Percentiles rank a stretch among this genome's conserved stretches.
phyloP scores from a whole-genome alignment of 1,140 invertebrate genomes.

The Ephestia elutella region DNA sequence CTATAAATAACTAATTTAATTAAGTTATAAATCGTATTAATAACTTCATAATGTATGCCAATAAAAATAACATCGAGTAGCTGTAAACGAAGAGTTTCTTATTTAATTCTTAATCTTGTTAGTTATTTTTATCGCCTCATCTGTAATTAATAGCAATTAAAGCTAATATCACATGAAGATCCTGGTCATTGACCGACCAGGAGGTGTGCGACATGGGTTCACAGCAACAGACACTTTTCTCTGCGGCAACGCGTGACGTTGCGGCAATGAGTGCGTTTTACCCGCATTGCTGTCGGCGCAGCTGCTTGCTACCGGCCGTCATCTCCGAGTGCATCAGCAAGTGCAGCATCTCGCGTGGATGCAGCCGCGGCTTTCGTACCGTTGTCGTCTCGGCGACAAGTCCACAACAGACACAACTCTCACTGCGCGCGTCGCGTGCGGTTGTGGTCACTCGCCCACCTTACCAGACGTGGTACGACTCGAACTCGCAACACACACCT shows the following conservation, averaged over 20 bases:
- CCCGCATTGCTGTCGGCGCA: not conserved
- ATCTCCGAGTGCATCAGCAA: slow-evolving; percentile 27
- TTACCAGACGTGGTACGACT: slow-evolving; percentile 23
- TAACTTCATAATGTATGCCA: too few relatives aligned
- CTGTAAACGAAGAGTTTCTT: too few relatives aligned
- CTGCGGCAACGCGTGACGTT: slow-evolving; percentile 7
- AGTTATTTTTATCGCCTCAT: not conserved
- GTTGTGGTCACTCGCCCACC: slow-evolving; percentile 48
- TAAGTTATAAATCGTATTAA: too few relatives aligned
- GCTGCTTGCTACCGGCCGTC: not conserved
- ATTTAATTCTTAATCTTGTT: too few relatives aligned
- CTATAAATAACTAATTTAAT: too few relatives aligned
- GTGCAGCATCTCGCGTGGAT: slow-evolving; percentile 43
- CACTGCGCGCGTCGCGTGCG: slow-evolving; percentile 67
- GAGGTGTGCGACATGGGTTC: slow-evolving; percentile 3
- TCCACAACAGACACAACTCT: slow-evolving; percentile 55
- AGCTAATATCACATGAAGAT: not conserved
- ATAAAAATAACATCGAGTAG: too few relatives aligned
- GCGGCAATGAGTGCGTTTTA: slow-evolving; percentile 9
- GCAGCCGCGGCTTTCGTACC: slow-evolving; percentile 40
- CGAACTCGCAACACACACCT: slow-evolving; percentile 30
- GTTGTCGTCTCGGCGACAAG: slow-evolving; percentile 9
- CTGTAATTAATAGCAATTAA: not conserved
- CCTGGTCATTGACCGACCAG: slow-evolving; percentile 3
- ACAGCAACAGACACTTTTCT: slow-evolving; percentile 16